Percentiles rank a stretch among this genome's conserved stretches.
Conservation (phyloP, 2,888 invertebrate genomes). For the Drosophila sordidula region DNA sequence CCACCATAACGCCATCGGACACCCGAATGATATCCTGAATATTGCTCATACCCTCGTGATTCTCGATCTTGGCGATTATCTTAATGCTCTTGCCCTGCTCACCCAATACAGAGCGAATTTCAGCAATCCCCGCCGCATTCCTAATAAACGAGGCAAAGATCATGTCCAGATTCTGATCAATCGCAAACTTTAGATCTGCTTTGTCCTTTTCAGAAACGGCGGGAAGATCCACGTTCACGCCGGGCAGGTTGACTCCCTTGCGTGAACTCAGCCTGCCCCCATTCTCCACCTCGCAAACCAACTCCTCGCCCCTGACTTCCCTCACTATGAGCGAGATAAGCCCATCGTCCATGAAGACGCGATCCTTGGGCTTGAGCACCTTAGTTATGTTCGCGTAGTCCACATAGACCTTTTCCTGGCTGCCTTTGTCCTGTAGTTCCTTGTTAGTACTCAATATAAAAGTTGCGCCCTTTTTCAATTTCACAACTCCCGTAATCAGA, state of each 20-base stretch:
- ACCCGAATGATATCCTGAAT: conserved; percentile 96
- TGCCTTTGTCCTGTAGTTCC: conserved; percentile 90
- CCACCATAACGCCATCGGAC: conserved; percentile 99
- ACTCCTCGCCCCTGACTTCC: conserved; percentile 86
- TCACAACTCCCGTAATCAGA: conserved; percentile 93
- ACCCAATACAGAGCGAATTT: conserved; percentile 93
- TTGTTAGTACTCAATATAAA: conserved; percentile 94
- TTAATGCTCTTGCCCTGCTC: conserved; percentile 95
- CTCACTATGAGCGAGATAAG: conserved; percentile 95
- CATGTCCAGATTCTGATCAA: conserved; percentile 93
- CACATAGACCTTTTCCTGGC: conserved; percentile 90
- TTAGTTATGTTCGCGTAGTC: conserved; percentile 98
- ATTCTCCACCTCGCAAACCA: conserved; percentile 95
- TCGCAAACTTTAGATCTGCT: conserved; percentile 93
- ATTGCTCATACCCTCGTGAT: conserved; percentile 97
- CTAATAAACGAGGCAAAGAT: conserved; percentile 98
- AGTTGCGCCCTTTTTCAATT: conserved; percentile 91
- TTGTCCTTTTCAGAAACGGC: conserved; percentile 98
- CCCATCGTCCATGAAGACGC: conserved; percentile 97
- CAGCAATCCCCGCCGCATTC: conserved; percentile 92
- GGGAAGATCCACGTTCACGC: conserved; percentile 95
- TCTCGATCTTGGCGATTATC: conserved; percentile 99
- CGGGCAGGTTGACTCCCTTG: conserved; percentile 98
- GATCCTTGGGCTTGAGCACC: conserved; percentile 92
- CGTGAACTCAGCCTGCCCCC: conserved; percentile 96